Base-by-base conservation (phyloP, 2,113 vertebrate genomes). In the Macrotus californicus region DNA sequence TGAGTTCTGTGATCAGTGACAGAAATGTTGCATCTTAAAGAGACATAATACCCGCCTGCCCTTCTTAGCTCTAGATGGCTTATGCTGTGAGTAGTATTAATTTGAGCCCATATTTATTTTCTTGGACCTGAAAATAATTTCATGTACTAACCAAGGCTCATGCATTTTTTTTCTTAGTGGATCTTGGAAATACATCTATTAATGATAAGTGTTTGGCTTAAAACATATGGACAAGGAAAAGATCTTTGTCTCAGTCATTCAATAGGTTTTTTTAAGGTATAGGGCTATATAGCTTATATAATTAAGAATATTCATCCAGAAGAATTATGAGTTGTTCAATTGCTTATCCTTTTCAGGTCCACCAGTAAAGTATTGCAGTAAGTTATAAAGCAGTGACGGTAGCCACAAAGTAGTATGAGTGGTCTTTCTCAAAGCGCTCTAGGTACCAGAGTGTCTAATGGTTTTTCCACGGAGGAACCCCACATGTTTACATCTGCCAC, bases 111-210 rank as follows among this genome's bases (percentile, higher is more conserved):
- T 77, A 92, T 16, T 46, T 83, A 66, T 87, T 97, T 96, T 93
- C 88, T 94, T 87, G 82, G 69, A 89, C 82, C 89, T 94, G 79
- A 97, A 97, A 96, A 95, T 87, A 97, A 93, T 96, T 93, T 89
- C n/a, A 39, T 66, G 8, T 90, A 97, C 90, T 89, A 97, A 83
- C 52, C 80, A 41, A 82, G 94, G 75, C 86, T 94, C 75, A 91
- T 81, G 64, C 15, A 56, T 72, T 22, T 34, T 94, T 94, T 69
- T 89, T 85, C 36, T 50, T 85, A 94, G 83, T 97, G 89, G 73
- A 89, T 61, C 79, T 89, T 87, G 85, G 95, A 93, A 94, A 89
- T 84, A n/a, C n/a, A 26, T 77, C 43, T 75, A 3, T 67, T 83
- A 76, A 77, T 88, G 94, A 96, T 90, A 95, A 96, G 87, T 92